These are phyloP conservation scores for Sebastes alutus DNA, from an alignment of 2,797 vertebrate genomes.

Conservation along the genomic window DNA sequence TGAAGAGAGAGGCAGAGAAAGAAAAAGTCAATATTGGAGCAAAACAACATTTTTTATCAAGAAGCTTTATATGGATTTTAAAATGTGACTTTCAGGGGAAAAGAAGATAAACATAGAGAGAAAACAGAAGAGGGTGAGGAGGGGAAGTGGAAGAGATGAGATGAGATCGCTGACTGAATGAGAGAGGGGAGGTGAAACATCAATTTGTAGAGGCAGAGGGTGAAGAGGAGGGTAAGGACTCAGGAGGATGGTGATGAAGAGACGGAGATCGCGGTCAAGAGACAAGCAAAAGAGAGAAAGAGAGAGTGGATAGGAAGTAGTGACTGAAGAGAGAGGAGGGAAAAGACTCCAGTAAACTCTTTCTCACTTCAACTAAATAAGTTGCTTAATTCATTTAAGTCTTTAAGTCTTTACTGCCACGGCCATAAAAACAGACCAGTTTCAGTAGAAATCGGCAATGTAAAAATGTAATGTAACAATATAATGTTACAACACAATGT, in stretches of 20 bases:
- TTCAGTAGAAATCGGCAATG: too few relatives aligned
- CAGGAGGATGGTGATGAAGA: not conserved
- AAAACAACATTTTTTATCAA: not conserved
- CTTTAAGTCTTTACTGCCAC: not conserved
- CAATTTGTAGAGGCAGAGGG: constrained; percentile 18
- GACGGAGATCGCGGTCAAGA: constrained; percentile 5
- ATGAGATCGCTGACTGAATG: not conserved
- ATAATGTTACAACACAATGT: too few relatives aligned
- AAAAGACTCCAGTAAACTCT: not conserved
- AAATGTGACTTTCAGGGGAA: not conserved
- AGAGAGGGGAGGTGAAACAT: constrained; percentile 36
- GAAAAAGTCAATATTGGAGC: not conserved
- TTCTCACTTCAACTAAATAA: not conserved
- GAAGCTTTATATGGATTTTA: not conserved
- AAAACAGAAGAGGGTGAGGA: constrained; percentile 8
- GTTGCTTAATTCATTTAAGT: not conserved
- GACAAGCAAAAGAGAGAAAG: not conserved
- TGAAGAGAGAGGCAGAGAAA: not conserved
- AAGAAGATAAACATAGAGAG: not conserved
- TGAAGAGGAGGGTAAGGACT: constrained; percentile 52
- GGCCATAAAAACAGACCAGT: not conserved
- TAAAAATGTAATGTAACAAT: too few relatives aligned
- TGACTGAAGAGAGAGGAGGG: not conserved
- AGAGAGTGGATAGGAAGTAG: not conserved
- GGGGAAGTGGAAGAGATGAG: constrained; percentile 24